Evolutionary conservation across 2,888 invertebrate genomes (phyloP), one percentile per base, ranked within the genome.

Genomic region (Lysandra coridon): DNA sequence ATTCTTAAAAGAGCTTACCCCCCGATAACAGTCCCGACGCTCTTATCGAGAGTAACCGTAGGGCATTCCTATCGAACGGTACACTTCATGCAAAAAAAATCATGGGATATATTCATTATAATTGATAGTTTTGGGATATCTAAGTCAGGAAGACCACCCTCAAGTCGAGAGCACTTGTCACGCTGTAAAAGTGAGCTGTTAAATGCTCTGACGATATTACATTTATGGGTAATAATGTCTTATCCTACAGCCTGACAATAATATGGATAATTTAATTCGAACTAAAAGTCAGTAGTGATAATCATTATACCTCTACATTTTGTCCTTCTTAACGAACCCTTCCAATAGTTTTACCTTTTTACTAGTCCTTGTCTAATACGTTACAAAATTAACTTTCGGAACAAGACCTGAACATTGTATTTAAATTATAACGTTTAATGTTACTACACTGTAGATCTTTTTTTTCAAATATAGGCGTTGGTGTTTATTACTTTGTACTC

Each of bases 1-100:
- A 91, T 91, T 90, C 90, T 89, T 89, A 90, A 91, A 90, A 90
- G 92, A 88, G 87, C 88, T 89, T 86, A 88, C 87, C 90, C 88
- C 87, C 88, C 91, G 94, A 93, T 94, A 94, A 92, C 86, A 87
- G 89, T 85, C 87, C 85, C 88, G 91, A 89, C 89, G 84, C 81
- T 87, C 88, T 92, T 93, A 93, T 94, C 92, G 89, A 88, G 87
- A 85, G 86, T 86, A 84, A 87, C 88, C 87, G 87, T 84, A 86
- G 87, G 89, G 86, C 84, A 84, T 90, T 87, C 88, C 89, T 89
- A 87, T 86, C 84, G 86, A 88, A 86, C 87, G 86, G 87, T 85
- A 89, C 86, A 85, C 86, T 84, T 86, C 86, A 88, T 91, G 93
- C 93, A 93, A 93, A 93, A 57, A 57, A 94, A 93, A 90, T 85